phyloP scores from a whole-genome alignment of 2,888 invertebrate genomes.

The Glyphotaelius pellucidus region DNA sequence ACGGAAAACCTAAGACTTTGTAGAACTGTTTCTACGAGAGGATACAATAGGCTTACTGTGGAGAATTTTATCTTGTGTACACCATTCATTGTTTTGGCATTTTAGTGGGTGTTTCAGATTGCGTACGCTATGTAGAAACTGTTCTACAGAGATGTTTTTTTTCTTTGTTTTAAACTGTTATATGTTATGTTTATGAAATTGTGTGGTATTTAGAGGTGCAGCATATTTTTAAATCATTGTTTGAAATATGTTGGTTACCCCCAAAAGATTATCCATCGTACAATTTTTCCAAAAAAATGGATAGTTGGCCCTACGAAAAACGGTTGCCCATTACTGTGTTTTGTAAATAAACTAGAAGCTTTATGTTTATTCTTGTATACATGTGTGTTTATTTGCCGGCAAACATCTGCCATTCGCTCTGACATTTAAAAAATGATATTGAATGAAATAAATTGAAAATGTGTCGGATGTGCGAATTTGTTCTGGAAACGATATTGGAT shows the following conservation, averaged over 20 bases:
- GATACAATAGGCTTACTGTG: too few species aligned
- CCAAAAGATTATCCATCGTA: too few species aligned
- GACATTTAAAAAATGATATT: not conserved
- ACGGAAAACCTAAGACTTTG: not conserved
- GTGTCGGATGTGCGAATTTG: constrained; percentile 24
- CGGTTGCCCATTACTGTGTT: not conserved
- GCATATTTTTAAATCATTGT: too few species aligned
- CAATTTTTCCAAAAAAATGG: not conserved
- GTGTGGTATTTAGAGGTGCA: too few species aligned
- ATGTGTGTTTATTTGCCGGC: constrained; percentile 8
- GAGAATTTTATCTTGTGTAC: too few species aligned
- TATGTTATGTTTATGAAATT: too few species aligned
- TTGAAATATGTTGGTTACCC: too few species aligned
- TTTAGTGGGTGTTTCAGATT: too few species aligned
- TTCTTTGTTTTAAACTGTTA: too few species aligned
- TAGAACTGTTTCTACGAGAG: not conserved
- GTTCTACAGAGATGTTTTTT: too few species aligned
- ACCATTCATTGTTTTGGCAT: too few species aligned
- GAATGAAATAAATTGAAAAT: not conserved
- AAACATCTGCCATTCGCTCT: constrained; percentile 24
- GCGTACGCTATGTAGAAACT: too few species aligned
- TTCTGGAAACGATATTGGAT: not conserved
- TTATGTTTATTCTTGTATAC: not conserved
- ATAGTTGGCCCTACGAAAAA: not conserved
- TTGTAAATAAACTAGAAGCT: not conserved